A percentile compares a stretch with the other conserved stretches of the same genome.
phyloP scores from a whole-genome alignment of 2,113 vertebrate species.

The Burhinus oedicnemus region DNA sequence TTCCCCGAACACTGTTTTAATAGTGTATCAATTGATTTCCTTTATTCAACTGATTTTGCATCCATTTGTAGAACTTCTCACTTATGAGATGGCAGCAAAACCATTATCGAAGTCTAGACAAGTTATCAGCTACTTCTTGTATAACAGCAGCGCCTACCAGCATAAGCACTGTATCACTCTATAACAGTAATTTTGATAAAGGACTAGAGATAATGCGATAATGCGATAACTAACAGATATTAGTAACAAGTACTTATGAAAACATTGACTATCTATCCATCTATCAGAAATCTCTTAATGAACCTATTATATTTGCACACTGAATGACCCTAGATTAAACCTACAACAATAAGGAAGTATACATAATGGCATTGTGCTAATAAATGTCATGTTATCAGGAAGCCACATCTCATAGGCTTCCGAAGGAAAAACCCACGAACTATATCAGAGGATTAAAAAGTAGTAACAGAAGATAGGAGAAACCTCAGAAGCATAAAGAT shows the following conservation, averaged over 20 bases:
- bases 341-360: neutral
- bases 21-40: neutral
- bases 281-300: neutral
- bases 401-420: neutral
- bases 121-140: neutral
- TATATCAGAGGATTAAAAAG: neutral
- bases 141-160: neutral
- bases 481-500: neutral
- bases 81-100: neutral
- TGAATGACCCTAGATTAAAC: neutral
- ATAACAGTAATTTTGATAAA: neutral
- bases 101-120: neutral
- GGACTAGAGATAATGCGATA: neutral
- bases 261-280: neutral
- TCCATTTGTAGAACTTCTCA: neutral
- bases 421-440: accelerated
- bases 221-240: neutral
- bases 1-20: neutral
- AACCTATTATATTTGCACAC: neutral
- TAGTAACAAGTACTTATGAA: neutral
- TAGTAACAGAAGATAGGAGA: neutral
- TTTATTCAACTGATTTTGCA: neutral
- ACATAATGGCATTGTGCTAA: neutral
- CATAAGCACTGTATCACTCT: neutral
- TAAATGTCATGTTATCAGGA: neutral